Conservation (phyloP, 2,888 invertebrate species). For the Drosophila sordidula region DNA sequence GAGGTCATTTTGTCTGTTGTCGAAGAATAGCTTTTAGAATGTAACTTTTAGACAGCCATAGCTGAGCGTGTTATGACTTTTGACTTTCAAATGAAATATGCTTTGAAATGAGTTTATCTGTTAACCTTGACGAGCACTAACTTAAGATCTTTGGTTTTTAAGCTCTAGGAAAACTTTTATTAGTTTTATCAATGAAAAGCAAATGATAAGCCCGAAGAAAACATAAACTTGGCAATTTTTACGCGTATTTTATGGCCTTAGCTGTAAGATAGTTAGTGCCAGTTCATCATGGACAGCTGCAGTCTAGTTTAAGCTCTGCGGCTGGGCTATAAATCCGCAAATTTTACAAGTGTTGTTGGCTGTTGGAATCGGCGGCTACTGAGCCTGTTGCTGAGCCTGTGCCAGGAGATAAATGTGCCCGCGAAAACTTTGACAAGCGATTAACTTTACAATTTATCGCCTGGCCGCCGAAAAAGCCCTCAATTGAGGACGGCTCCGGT, state of each 20-base stretch:
- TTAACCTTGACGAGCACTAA: slow-evolving; percentile 9
- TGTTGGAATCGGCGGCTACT: slow-evolving; percentile 37
- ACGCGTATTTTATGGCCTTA: slow-evolving; percentile 26
- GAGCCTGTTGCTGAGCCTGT: slow-evolving; percentile 13
- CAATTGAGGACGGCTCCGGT: slow-evolving; percentile 35
- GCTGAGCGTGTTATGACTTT: neutral
- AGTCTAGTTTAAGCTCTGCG: slow-evolving; percentile 1
- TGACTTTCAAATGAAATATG: slow-evolving; percentile 12
- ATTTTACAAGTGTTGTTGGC: slow-evolving; percentile 38
- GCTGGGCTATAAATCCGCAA: slow-evolving; percentile 36
- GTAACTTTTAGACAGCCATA: neutral
- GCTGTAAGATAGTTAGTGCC: neutral
- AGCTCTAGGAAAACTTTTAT: slow-evolving; percentile 27
- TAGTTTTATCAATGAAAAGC: slow-evolving; percentile 39
- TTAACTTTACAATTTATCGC: slow-evolving; percentile 80
- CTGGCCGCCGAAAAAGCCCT: slow-evolving; percentile 36
- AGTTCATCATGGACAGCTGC: slow-evolving; percentile 9
- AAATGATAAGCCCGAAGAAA: slow-evolving; percentile 48
- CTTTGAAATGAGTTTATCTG: slow-evolving; percentile 36
- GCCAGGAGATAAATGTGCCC: slow-evolving; percentile 71
- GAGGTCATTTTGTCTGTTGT: no score
- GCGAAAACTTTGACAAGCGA: slow-evolving; percentile 77
- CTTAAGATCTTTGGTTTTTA: slow-evolving; percentile 2
- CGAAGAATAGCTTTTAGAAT: neutral
- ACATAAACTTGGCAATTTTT: slow-evolving; percentile 21